Evolutionary conservation across 1,140 invertebrate species (phyloP), one percentile per base, ranked within the genome.

Genomic region (Trichogramma pretiosum): DNA sequence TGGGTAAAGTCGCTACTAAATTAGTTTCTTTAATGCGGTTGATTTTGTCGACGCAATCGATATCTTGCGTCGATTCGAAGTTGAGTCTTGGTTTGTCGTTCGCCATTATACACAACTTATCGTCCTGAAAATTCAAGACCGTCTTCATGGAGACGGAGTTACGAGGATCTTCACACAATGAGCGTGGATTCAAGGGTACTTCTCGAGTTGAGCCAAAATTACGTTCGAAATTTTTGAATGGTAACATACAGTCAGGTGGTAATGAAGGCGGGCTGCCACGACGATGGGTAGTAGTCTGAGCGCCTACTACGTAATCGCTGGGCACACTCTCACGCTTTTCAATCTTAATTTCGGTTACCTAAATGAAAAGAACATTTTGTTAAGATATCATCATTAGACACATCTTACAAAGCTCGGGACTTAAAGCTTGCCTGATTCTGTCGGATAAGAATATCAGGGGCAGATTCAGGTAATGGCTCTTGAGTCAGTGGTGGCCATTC

Each of bases 401-500:
- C n/a, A n/a, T n/a, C n/a, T n/a, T n/a, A n/a, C n/a, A n/a, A n/a
- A n/a, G n/a, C n/a, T n/a, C n/a, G n/a, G n/a, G n/a, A n/a, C n/a
- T n/a, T n/a, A n/a, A n/a, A n/a, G n/a, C n/a, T n/a, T n/a, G n/a
- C n/a, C n/a, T 28, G 24, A 34, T 66, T 70, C 23, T 66, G 68
- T 0, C 68, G 57, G 2, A 68, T 63, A 0, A 67, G 43, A 5
- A 67, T 55, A 26, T 68, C 62, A 0, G 67, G 63, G 0, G 58
- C 53, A 1, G 57, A 54, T 48, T 70, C 71, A 0, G 66, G 67
- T 3, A 67, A 22, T 1, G 68, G 66, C 26, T 73, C 68, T 7
- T 62, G 58, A 0, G 63, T 64, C 3, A 74, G 52, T 1, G 74
- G 72, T 8, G 82, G 82, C 82, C 82, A 85, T 41, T 75, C 75